phyloP scores from a whole-genome alignment of 2,113 vertebrate species.

The Chloropsis cyanopogon region DNA sequence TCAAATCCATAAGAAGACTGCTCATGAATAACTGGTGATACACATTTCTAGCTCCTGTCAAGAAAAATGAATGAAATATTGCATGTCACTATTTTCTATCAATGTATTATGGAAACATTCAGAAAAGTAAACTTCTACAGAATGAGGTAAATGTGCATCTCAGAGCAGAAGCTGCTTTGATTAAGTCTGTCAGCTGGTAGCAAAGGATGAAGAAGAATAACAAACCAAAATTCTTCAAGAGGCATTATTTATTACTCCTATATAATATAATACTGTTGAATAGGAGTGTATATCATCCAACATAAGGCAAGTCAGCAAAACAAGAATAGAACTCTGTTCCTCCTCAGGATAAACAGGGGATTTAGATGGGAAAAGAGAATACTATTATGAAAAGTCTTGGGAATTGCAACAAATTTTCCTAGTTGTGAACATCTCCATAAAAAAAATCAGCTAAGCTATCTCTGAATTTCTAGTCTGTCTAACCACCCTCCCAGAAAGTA shows the following conservation, averaged over 20 bases:
- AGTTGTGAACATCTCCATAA: neutral
- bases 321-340: neutral
- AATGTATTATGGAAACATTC: neutral
- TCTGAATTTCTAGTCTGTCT: neutral
- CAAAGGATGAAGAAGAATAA: neutral
- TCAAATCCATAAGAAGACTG: conserved; percentile 97
- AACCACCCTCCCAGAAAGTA: neutral
- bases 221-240: neutral
- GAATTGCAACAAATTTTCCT: neutral
- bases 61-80: neutral
- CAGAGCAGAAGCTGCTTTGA: neutral
- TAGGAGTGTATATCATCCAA: neutral
- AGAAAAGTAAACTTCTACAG: neutral
- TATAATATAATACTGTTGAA: neutral
- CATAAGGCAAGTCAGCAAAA: neutral
- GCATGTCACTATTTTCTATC: neutral
- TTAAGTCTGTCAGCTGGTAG: neutral
- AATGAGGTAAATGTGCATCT: neutral
- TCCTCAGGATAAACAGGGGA: neutral
- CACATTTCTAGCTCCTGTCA: conserved; percentile 88
- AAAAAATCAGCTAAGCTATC: neutral
- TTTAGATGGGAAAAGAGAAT: neutral
- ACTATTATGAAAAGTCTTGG: neutral
- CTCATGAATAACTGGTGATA: conserved; percentile 99
- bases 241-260: neutral